Conservation (phyloP, 2,888 invertebrate species). For the Cheilosia urbana region DNA sequence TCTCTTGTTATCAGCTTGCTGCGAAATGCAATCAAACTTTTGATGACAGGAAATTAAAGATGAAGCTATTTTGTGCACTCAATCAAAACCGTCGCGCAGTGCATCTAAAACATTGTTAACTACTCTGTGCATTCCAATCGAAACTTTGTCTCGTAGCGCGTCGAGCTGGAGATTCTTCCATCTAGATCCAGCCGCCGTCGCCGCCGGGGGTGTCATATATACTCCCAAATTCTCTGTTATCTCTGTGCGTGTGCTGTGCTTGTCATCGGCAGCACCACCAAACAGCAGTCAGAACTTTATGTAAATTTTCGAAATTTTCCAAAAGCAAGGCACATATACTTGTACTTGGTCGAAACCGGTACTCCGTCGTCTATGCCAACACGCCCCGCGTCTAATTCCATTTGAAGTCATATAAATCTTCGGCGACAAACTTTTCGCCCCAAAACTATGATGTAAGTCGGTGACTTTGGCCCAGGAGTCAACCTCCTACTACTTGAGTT, state of each 20-base stretch:
- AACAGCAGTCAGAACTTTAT: constrained; percentile 47
- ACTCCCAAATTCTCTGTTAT: not conserved
- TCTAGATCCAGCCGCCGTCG: not conserved
- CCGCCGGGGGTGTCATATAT: not conserved
- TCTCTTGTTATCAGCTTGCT: constrained; percentile 34
- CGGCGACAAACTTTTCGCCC: constrained; percentile 55
- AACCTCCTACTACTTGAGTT: not conserved
- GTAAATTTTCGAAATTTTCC: constrained; percentile 50
- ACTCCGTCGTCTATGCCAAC: not conserved
- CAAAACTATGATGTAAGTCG: constrained; percentile 55
- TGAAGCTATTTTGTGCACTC: constrained; percentile 71
- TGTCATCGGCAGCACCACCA: constrained; percentile 8
- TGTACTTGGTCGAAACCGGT: constrained; percentile 1
- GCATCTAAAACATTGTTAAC: constrained; percentile 58
- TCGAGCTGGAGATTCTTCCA: not conserved
- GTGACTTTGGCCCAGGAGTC: constrained; percentile 39
- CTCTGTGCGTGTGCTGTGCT: constrained; percentile 18
- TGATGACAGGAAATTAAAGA: constrained; percentile 74
- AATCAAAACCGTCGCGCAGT: constrained; percentile 51
- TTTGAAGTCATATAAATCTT: constrained; percentile 55
- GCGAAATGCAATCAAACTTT: constrained; percentile 72
- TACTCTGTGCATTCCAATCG: constrained; percentile 57
- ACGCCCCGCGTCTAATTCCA: constrained; percentile 49
- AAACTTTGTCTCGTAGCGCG: constrained; percentile 57
- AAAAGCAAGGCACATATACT: not conserved